Percentiles rank a stretch among this genome's conserved stretches.
These are phyloP conservation scores for Enteromius paludinosus DNA, from an alignment of 2,797 vertebrate species.

Conservation along the genomic window DNA sequence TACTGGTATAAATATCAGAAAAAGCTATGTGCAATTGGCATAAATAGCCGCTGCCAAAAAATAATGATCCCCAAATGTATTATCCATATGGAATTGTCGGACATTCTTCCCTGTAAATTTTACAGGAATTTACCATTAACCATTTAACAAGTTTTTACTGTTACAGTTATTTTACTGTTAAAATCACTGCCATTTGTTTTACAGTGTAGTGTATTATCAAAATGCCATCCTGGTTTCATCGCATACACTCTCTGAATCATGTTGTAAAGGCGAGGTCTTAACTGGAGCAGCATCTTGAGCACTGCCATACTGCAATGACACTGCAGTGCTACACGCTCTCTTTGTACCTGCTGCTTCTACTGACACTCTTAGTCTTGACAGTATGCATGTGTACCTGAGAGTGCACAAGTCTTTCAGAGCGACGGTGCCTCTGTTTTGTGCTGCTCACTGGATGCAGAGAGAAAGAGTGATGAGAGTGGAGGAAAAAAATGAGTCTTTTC, in stretches of 20 bases:
- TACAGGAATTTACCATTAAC: too few species aligned
- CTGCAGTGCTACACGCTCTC: constrained; percentile 76
- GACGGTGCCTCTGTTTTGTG: constrained; percentile 2
- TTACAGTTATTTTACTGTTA: too few species aligned
- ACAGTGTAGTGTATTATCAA: not conserved
- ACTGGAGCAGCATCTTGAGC: constrained; percentile 56
- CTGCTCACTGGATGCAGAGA: constrained; percentile 12
- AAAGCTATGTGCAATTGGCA: too few species aligned
- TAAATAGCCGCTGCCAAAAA: too few species aligned
- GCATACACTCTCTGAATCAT: not conserved
- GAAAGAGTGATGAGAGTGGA: constrained; percentile 20
- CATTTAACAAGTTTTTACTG: too few species aligned
- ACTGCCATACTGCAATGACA: constrained; percentile 74
- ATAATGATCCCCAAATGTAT: too few species aligned
- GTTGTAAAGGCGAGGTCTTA: not conserved
- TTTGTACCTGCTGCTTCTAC: constrained; percentile 40
- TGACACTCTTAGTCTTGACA: constrained; percentile 44
- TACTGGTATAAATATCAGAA: too few species aligned
- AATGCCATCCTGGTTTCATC: not conserved
- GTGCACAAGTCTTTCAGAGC: constrained; percentile 18
- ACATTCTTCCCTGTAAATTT: too few species aligned
- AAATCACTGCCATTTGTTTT: too few species aligned
- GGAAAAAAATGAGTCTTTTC: not conserved
- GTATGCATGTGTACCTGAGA: constrained; percentile 35
- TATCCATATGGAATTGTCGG: too few species aligned